Base-by-base conservation (phyloP, 1,140 invertebrate genomes). In the Brachionus manjavacas region DNA sequence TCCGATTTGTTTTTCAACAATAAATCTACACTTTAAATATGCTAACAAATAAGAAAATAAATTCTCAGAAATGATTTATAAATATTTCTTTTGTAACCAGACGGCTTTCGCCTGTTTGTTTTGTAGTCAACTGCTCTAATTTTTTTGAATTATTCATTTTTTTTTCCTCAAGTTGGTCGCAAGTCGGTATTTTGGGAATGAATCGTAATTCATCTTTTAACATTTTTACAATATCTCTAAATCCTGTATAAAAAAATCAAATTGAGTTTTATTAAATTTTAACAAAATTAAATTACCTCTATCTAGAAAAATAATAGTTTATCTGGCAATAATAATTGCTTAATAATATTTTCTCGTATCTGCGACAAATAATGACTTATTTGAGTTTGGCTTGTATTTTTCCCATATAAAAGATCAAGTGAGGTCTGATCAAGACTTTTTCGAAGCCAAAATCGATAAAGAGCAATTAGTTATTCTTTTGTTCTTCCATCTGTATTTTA, bases 221-320 rank as follows among this genome's bases (percentile, higher is more conserved):
- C n/a, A 41, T 74, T 41, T 74, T 43, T 41, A 74, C 20, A 74
- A 74, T 74, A 74, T 74, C 39, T 74, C 70, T 35, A 74, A 74
- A 74, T 23, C 70, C 70, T 74, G 31, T 74, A 39, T 60, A 70
- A 35, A 70, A 35, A 35, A n/a, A 35, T 70, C 35, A 70, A 39
- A 39, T 70, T 70, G 66, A 39, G 66, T 70, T 70, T 35, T 72
- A 46, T 74, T 41, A 74, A 74, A 41, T 41, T 70, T 70, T 74
- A 74, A 23, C 16, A 74, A 74, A 74, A 74, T 68, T 35, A 68
- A 74, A 74, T 74, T 74, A 74, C 35, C n/a, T 74, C 70, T 39
- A 46, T 74, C 70, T 74, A 74, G 39, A 41, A 74, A 74, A 74
- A 74, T 43, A 41, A 16, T 23, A 41, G 70, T 74, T 74, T 74